Evolutionary conservation across 1,140 invertebrate species (phyloP).

Genomic region (Hypothenemus hampei): DNA sequence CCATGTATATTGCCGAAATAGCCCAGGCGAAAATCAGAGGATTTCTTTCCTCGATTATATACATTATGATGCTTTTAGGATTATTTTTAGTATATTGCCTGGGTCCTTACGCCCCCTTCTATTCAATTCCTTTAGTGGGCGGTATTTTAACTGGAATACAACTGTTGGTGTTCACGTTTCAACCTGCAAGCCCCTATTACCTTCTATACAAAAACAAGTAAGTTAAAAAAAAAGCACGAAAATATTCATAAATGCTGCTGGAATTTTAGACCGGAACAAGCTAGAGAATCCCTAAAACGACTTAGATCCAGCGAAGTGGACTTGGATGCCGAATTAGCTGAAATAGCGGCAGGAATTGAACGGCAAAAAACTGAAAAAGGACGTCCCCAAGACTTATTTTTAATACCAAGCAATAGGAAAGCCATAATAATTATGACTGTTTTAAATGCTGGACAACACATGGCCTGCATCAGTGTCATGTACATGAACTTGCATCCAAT

Average conservation of each 20-base stretch:
- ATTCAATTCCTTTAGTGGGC: constrained; percentile 29
- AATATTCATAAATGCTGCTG: constrained; percentile 21
- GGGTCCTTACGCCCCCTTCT: constrained; percentile 28
- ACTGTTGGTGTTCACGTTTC: constrained; percentile 33
- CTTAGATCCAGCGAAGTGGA: constrained; percentile 27
- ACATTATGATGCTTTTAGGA: constrained; percentile 37
- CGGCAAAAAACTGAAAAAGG: constrained; percentile 33
- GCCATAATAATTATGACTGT: constrained; percentile 40
- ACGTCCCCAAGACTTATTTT: constrained; percentile 30
- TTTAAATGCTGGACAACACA: constrained; percentile 53
- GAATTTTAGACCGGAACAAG: constrained; percentile 43
- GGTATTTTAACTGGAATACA: constrained; percentile 26
- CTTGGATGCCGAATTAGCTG: constrained; percentile 48
- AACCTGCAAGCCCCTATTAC: constrained; percentile 38
- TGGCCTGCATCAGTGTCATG: constrained; percentile 45
- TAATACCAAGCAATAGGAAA: constrained; percentile 36
- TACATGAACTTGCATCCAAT: constrained; percentile 36
- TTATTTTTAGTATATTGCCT: constrained; percentile 31
- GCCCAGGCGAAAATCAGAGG: constrained; percentile 37
- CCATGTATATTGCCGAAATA: constrained; percentile 37
- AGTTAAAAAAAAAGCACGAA: constrained; percentile 10
- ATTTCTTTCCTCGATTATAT: constrained; percentile 33
- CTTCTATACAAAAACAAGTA: constrained; percentile 35
- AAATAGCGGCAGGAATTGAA: constrained; percentile 39
- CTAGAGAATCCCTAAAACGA: constrained; percentile 47